phyloP scores from a whole-genome alignment of 2,113 vertebrate species.

The Hypomesus transpacificus region DNA sequence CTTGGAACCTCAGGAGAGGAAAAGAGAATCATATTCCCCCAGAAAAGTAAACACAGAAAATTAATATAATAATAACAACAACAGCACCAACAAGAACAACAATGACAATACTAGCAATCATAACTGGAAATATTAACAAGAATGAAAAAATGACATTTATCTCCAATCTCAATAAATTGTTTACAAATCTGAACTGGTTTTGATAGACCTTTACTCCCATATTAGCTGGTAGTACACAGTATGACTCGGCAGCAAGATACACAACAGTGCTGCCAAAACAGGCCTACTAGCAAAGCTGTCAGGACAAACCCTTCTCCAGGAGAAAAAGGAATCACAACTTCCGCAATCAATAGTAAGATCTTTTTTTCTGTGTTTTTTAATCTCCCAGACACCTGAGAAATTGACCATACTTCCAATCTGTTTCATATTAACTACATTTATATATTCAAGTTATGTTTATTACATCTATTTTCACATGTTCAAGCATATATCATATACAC shows the following conservation, averaged over 20 bases:
- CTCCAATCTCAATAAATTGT: conserved; percentile 33
- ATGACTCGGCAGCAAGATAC: conserved; percentile 7
- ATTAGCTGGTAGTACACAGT: conserved; percentile 33
- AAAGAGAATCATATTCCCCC: conserved; percentile 34
- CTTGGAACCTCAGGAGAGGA: conserved; percentile 35
- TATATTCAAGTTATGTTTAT: conserved; percentile 73
- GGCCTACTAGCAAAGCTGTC: not conserved
- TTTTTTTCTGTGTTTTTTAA: conserved; percentile 36
- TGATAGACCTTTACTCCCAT: conserved; percentile 21
- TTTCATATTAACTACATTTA: conserved; percentile 27
- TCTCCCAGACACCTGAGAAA: conserved; percentile 70
- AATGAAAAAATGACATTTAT: conserved; percentile 34
- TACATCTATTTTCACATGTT: conserved; percentile 74
- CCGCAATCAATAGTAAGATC: conserved; percentile 39
- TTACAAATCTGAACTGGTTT: conserved; percentile 1
- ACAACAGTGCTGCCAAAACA: conserved; percentile 1
- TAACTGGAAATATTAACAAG: conserved; percentile 42
- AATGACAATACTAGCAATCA: conserved; percentile 45
- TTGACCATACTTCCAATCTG: conserved; percentile 60
- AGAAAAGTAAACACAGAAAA: conserved; percentile 44
- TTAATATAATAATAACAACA: conserved; percentile 38
- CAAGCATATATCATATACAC: conserved; percentile 78
- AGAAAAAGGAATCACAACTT: conserved; percentile 38
- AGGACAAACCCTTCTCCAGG: not conserved
- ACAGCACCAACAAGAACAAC: conserved; percentile 28